Evolutionary conservation across 2,888 invertebrate genomes (phyloP).

Genomic region (Pseudococcus jackbeardsleyi): DNA sequence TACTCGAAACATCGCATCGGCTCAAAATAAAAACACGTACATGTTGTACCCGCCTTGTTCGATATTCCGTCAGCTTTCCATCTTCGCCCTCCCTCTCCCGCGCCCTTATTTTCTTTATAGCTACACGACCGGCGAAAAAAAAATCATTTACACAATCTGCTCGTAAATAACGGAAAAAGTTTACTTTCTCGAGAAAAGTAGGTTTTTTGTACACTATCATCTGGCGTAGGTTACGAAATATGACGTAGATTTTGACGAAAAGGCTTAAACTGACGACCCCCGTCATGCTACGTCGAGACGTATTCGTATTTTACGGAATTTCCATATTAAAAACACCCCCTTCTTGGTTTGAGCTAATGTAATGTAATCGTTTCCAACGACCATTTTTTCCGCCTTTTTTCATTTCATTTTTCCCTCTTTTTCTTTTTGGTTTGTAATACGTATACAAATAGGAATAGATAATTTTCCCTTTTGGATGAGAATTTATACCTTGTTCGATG

Average conservation of each 20-base stretch:
- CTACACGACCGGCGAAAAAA: conserved; percentile 11
- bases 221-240: conserved; percentile 31
- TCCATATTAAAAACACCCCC: conserved; percentile 23
- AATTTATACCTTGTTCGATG: too few relatives aligned
- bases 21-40: conserved; percentile 50
- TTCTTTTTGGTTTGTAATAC: neutral
- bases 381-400: neutral
- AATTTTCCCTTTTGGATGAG: neutral
- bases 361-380: neutral
- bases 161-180: conserved; percentile 48
- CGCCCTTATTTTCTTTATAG: neutral
- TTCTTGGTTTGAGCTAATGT: neutral
- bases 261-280: neutral
- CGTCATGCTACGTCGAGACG: neutral
- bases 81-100: neutral
- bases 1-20: conserved; percentile 24
- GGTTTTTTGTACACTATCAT: conserved; percentile 45
- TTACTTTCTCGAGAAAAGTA: conserved; percentile 40
- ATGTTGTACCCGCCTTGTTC: conserved; percentile 2
- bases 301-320: conserved; percentile 15
- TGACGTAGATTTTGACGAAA: conserved; percentile 39
- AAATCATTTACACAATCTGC: conserved; percentile 54
- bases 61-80: neutral
- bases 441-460: neutral
- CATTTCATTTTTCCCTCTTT: neutral